Evolutionary conservation across 2,113 vertebrate genomes (phyloP).

Genomic region (Microtus pennsylvanicus): DNA sequence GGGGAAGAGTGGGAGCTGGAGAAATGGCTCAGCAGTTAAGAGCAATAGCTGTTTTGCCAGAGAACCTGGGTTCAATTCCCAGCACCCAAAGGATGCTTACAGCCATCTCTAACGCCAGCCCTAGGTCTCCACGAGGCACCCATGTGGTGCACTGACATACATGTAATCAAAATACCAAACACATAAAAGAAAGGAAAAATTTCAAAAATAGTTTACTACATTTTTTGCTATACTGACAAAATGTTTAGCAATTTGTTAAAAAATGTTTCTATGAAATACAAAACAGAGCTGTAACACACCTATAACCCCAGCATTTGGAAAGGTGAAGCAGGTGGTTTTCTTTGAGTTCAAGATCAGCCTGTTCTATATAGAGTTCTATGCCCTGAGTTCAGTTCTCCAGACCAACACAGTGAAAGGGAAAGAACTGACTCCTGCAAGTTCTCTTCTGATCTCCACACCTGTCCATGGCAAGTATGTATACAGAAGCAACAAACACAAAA

Average conservation of each 20-base stretch:
- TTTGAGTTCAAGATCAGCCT: neutral
- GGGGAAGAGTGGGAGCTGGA: neutral
- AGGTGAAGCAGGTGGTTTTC: neutral
- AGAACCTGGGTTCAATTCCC: neutral
- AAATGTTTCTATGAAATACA: conserved; percentile 39
- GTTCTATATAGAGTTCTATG: too few species aligned
- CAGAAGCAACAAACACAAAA: neutral
- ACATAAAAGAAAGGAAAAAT: neutral
- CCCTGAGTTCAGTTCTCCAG: neutral
- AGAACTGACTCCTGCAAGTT: neutral
- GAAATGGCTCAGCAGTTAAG: neutral
- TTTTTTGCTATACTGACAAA: conserved; percentile 48
- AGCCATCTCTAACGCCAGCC: neutral
- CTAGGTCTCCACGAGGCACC: neutral
- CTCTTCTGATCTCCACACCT: neutral
- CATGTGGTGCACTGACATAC: neutral
- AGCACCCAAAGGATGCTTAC: neutral
- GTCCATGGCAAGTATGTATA: neutral
- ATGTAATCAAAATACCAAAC: neutral
- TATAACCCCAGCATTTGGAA: neutral
- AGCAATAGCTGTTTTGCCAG: too few species aligned
- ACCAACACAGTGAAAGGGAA: neutral
- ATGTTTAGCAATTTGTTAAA: conserved; percentile 37
- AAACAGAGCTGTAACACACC: neutral
- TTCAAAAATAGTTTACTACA: neutral